Evolutionary conservation across 2,888 invertebrate species (phyloP).

Genomic region (Notodonta ziczac): DNA sequence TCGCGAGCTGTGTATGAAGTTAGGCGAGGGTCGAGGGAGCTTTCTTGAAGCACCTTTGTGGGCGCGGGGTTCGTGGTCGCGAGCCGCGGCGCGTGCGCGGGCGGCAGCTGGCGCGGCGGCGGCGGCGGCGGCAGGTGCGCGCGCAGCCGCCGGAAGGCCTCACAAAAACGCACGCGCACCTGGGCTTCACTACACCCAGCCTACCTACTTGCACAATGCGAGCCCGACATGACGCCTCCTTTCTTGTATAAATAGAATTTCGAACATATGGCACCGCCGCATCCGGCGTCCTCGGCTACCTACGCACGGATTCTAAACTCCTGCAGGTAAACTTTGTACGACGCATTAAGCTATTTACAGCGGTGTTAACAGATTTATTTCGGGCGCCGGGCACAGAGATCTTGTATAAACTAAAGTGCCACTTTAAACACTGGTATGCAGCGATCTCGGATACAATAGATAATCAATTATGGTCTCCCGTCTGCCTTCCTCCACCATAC

Average conservation of each 20-base stretch:
- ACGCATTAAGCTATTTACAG: constrained; percentile 18
- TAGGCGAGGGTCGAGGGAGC: constrained; percentile 17
- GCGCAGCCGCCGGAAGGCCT: constrained; percentile 81
- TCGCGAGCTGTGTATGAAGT: constrained; percentile 4
- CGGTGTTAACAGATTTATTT: constrained; percentile 24
- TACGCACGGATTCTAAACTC: constrained; percentile 14
- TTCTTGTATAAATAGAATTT: constrained; percentile 56
- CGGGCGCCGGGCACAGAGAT: not conserved
- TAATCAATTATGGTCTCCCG: too few relatives aligned
- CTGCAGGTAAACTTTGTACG: constrained; percentile 32
- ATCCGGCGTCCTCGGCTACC: constrained; percentile 24
- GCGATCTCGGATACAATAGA: too few relatives aligned
- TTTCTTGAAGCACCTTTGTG: constrained; percentile 9
- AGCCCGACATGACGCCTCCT: constrained; percentile 45
- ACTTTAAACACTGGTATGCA: too few relatives aligned
- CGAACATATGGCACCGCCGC: constrained; percentile 62
- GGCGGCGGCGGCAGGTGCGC: constrained; percentile 67
- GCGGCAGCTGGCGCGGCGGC: constrained; percentile 63
- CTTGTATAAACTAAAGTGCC: constrained; percentile 3
- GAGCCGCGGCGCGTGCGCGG: constrained; percentile 57
- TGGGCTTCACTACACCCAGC: constrained; percentile 57
- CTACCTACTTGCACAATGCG: constrained; percentile 76
- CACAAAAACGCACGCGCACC: constrained; percentile 81
- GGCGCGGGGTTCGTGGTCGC: constrained; percentile 25
- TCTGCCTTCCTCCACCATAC: too few relatives aligned